phyloP scores from a whole-genome alignment of 1,140 invertebrate species.

The Penaeus vannamei region DNA sequence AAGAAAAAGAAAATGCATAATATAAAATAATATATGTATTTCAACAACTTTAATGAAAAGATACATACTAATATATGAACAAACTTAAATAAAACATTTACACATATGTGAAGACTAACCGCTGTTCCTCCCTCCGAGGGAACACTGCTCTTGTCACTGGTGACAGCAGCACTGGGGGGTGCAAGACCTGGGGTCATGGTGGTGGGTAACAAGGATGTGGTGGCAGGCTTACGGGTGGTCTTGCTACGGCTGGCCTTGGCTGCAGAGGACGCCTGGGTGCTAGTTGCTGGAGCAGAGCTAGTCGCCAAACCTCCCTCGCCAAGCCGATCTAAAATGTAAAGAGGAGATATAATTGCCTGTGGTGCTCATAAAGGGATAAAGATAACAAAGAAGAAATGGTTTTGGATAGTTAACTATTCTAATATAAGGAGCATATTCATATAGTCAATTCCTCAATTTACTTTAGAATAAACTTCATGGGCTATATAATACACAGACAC shows the following conservation, averaged over 20 bases:
- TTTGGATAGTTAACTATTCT: too few relatives aligned
- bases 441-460: too few relatives aligned
- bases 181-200: conserved; percentile 28
- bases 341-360: neutral
- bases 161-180: conserved; percentile 19
- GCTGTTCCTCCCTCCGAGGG: conserved; percentile 49
- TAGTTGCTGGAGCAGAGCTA: conserved; percentile 22
- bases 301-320: conserved; percentile 45
- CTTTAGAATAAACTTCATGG: too few relatives aligned
- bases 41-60: too few relatives aligned
- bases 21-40: too few relatives aligned
- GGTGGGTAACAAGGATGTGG: conserved; percentile 32
- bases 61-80: too few relatives aligned
- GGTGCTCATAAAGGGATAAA: too few relatives aligned
- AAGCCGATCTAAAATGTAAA: neutral
- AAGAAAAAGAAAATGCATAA: neutral
- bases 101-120: conserved; percentile 23
- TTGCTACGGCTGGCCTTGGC: conserved; percentile 52
- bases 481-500: too few relatives aligned
- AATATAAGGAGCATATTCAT: too few relatives aligned
- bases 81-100: neutral
- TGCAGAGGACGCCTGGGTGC: conserved; percentile 27
- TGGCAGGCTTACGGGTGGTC: conserved; percentile 48
- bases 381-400: too few relatives aligned
- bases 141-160: conserved; percentile 37